Conservation (phyloP, 2,113 vertebrate species). For the Bubo bubo region DNA sequence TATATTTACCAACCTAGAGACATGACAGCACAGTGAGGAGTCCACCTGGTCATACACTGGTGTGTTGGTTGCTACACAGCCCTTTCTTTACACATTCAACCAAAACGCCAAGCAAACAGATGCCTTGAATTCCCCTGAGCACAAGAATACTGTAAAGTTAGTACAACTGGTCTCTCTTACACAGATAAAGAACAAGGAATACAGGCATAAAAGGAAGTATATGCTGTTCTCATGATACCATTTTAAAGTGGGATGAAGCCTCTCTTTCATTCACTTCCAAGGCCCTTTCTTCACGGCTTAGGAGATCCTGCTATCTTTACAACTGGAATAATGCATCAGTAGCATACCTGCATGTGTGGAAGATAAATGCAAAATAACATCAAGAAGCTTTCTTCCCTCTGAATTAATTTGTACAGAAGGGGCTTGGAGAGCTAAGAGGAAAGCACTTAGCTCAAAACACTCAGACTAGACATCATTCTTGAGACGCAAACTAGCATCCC, state of each 20-base stretch:
- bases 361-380: neutral
- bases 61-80: neutral
- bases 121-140: neutral
- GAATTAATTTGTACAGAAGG: neutral
- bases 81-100: neutral
- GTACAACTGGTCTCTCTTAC: neutral
- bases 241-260: neutral
- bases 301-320: neutral
- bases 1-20: neutral
- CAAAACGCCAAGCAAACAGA: neutral
- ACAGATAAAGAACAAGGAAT: neutral
- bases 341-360: neutral
- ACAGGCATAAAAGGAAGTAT: neutral
- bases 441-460: neutral
- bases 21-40: neutral
- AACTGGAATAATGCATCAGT: neutral
- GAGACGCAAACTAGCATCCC: neutral
- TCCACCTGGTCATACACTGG: neutral
- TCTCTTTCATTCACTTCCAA: neutral
- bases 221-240: accelerated
- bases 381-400: neutral
- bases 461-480: neutral
- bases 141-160: neutral
- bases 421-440: neutral
- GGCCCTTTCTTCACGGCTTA: neutral